These are phyloP conservation scores for Rallus crepitans DNA, from an alignment of 2,797 vertebrate genomes.

Conservation along the genomic window DNA sequence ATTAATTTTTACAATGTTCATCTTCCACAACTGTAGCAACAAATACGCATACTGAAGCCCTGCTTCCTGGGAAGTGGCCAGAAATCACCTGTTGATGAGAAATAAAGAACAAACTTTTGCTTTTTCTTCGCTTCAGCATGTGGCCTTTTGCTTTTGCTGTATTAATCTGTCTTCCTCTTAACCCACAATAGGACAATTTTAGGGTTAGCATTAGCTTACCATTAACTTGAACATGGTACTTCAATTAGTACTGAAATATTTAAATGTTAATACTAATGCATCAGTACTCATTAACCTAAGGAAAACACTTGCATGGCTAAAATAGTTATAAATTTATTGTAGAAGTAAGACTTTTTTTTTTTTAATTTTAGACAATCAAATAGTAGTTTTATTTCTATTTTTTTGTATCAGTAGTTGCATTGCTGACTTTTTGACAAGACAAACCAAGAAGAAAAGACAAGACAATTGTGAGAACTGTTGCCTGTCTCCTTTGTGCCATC, in stretches of 20 bases:
- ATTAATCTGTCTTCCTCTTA: too few species aligned
- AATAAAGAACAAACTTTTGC: too few species aligned
- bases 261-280: not conserved
- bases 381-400: not conserved
- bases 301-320: not conserved
- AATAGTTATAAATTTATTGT: not conserved
- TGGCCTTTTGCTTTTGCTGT: too few species aligned
- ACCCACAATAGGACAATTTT: not conserved
- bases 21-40: too few species aligned
- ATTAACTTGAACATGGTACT: not conserved
- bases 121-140: too few species aligned
- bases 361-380: not conserved
- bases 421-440: not conserved
- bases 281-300: not conserved
- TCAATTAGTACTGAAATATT: not conserved
- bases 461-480: not conserved
- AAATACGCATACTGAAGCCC: too few species aligned
- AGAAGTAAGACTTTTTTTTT: too few species aligned
- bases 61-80: too few species aligned
- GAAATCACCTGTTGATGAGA: too few species aligned
- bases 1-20: too few species aligned
- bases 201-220: not conserved
- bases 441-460: not conserved
- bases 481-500: not conserved
- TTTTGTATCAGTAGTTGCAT: not conserved